Percentiles rank a stretch among this genome's conserved stretches.
Conservation (phyloP, 2,888 invertebrate species). For the Bibio marci region DNA sequence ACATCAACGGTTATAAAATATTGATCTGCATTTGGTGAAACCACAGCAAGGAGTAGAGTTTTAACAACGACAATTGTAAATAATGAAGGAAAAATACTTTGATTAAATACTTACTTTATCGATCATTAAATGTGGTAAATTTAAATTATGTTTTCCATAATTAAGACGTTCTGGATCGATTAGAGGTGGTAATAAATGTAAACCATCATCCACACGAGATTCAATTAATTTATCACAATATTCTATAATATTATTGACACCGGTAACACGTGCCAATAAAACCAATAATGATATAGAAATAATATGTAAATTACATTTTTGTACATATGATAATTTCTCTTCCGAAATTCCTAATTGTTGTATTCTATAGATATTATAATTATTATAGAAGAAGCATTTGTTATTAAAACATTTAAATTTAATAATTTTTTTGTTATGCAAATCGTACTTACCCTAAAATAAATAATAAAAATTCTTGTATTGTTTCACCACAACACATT, state of each 20-base stretch:
- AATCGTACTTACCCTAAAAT: conserved; percentile 44
- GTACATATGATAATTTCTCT: conserved; percentile 48
- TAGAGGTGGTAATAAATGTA: conserved; percentile 59
- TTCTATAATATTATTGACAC: conserved; percentile 25
- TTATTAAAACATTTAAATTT: too few relatives aligned
- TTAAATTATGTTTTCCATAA: conserved; percentile 19
- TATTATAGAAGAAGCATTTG: too few relatives aligned
- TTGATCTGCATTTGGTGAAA: too few relatives aligned
- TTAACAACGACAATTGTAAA: too few relatives aligned
- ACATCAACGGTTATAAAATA: too few relatives aligned
- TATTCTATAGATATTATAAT: too few relatives aligned
- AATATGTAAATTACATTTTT: conserved; percentile 70
- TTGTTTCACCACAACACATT: conserved; percentile 71
- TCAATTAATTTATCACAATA: conserved; percentile 30
- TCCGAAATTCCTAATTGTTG: conserved; percentile 59
- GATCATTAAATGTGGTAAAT: conserved; percentile 48
- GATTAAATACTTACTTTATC: conserved; percentile 54
- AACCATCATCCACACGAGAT: conserved; percentile 47
- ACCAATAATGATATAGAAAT: conserved; percentile 53
- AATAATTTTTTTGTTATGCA: too few relatives aligned
- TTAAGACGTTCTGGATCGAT: conserved; percentile 32
- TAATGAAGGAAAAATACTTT: too few relatives aligned
- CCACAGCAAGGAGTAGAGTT: too few relatives aligned
- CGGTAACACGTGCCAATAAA: conserved; percentile 33
- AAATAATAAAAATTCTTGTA: conserved; percentile 76